Base-by-base conservation (phyloP, 2,113 vertebrate genomes). In the Paratilapia polleni region DNA sequence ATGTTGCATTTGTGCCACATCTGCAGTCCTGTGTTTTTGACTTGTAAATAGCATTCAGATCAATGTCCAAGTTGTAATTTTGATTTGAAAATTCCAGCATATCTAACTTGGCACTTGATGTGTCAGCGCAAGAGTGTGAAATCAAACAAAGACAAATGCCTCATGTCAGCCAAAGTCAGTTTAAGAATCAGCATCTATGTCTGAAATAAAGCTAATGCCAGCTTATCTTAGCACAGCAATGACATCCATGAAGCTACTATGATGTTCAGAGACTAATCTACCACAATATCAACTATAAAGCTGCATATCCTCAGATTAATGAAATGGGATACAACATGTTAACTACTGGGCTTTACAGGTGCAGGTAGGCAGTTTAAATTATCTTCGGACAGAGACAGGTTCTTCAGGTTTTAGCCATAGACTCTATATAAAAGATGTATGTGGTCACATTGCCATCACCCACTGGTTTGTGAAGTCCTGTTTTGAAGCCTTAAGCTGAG, bases 61-160 rank as follows among this genome's bases (percentile, higher is more conserved):
- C 17, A 70, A 70, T 47, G 49, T 70, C 43, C 66, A 49, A 49
- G 10, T 52, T 70, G 6, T 11, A 70, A 52, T 52, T 70, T 70
- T 70, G 66, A 70, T 70, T 49, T 19, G 41, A 70, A 70, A 70
- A 19, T 6, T 5, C 41, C 43, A 68, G 64, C 66, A 70, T 20
- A 70, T 70, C 66, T 49, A 26, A 6, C 41, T 49, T 49, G 20
- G 20, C 8, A 8, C 2, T n/a, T n/a, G 9, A 54, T 20, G 7
- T 49, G 14, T 28, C 38, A 26, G 22, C 13, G 13, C 41, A 43
- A 4, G 4, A 4, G 41, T 49, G 24, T 13, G 66, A 70, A 41
- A 70, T 5, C 43, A 22, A 15, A 19, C 43, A 49, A 49, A 49
- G 41, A 20, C 24, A 70, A 70, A 10, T 49, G 66, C 47, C 15